phyloP scores from a whole-genome alignment of 2,888 invertebrate species.

The Meteorus cinctellus region DNA sequence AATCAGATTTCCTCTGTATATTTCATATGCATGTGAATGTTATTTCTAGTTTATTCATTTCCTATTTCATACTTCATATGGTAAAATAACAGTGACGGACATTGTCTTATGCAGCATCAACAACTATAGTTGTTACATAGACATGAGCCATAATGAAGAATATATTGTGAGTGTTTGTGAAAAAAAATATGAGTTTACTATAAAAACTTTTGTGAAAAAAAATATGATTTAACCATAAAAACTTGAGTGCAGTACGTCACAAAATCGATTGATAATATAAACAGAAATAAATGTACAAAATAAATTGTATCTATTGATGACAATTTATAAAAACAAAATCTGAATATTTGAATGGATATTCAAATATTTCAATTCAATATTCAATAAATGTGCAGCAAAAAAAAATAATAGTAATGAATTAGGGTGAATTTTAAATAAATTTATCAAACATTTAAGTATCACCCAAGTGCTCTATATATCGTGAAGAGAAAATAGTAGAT shows the following conservation, averaged over 20 bases:
- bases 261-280: no score
- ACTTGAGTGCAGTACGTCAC: background rate
- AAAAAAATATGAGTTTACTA: background rate
- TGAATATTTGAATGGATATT: background rate
- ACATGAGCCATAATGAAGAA: background rate
- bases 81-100: background rate
- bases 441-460: no score
- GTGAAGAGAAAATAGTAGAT: no score
- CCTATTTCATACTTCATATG: background rate
- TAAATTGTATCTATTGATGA: no score
- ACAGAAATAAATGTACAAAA: no score
- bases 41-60: slow-evolving; percentile 3
- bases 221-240: background rate
- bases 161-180: background rate
- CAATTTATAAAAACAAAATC: background rate
- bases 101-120: background rate
- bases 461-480: no score
- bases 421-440: background rate
- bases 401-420: background rate
- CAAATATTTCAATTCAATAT: background rate
- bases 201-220: background rate
- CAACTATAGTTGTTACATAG: background rate
- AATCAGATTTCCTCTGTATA: background rate
- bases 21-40: background rate
- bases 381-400: background rate